phyloP scores from a whole-genome alignment of 2,888 invertebrate genomes.

The Stegana nigrithorax region DNA sequence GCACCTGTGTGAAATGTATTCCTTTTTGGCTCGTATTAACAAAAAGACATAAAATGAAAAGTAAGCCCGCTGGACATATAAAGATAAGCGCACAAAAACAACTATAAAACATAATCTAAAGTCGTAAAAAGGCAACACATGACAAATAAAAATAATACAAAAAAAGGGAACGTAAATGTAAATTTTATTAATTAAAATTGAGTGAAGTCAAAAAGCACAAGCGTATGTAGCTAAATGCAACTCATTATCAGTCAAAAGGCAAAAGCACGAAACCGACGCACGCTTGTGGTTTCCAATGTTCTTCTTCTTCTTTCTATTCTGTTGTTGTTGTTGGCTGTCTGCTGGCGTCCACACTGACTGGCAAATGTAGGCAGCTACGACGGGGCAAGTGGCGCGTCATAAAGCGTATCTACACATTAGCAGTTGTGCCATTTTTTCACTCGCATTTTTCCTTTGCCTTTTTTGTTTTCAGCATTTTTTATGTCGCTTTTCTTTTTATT shows the following conservation, averaged over 20 bases:
- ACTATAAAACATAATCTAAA: constrained; percentile 13
- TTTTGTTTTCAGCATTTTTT: not conserved
- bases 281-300: not conserved
- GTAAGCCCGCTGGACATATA: constrained; percentile 15
- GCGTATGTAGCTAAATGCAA: constrained; percentile 4
- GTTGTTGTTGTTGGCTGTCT: not conserved
- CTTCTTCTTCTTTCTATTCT: no score
- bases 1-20: no score
- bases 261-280: not conserved
- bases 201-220: not conserved
- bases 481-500: not conserved
- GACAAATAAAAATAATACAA: not conserved
- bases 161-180: constrained; percentile 1
- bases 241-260: constrained; percentile 20
- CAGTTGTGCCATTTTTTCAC: constrained; percentile 18
- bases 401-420: constrained; percentile 25
- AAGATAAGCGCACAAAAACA: constrained; percentile 18
- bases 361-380: no score
- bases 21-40: not conserved
- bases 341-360: no score
- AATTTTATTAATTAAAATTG: constrained; percentile 16
- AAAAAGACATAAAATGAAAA: not conserved
- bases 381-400: constrained; percentile 7
- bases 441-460: not conserved
- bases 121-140: not conserved